These are phyloP conservation scores for Drosophila nebulosa DNA, from an alignment of 1,140 invertebrate genomes.

Conservation along the genomic window DNA sequence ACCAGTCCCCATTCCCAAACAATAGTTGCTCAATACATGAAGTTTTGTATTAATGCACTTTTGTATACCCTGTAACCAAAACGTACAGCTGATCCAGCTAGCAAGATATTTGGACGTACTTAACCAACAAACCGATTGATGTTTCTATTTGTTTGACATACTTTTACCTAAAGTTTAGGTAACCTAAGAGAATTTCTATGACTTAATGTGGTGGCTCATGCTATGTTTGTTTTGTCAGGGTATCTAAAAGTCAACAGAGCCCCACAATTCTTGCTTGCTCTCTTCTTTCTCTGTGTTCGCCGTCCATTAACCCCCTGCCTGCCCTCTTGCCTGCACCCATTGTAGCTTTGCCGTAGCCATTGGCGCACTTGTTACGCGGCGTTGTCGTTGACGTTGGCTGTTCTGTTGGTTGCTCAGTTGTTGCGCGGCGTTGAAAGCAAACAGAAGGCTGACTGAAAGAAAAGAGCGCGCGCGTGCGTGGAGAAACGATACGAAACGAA, in stretches of 20 bases:
- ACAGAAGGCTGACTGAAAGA: constrained; percentile 26
- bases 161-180: too few relatives aligned
- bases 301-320: not conserved
- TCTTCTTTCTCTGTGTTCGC: not conserved
- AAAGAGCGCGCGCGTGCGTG: constrained; percentile 61
- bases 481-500: constrained; percentile 11
- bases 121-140: too few relatives aligned
- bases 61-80: not conserved
- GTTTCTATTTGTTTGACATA: too few relatives aligned
- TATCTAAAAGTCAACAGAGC: not conserved
- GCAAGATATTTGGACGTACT: too few relatives aligned
- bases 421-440: constrained; percentile 63
- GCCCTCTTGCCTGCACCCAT: not conserved
- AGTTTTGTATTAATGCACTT: constrained; percentile 47
- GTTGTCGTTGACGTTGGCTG: constrained; percentile 36
- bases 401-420: constrained; percentile 66
- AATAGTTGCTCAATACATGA: constrained; percentile 73
- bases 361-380: constrained; percentile 68
- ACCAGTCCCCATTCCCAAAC: not conserved
- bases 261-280: constrained; percentile 8
- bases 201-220: too few relatives aligned
- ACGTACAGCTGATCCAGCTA: too few relatives aligned
- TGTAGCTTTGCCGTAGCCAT: constrained; percentile 12
- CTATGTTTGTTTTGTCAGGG: not conserved
- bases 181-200: too few relatives aligned